These are phyloP conservation scores for Poeciliopsis gracilis DNA, from an alignment of 2,797 vertebrate genomes.

Conservation along the genomic window DNA sequence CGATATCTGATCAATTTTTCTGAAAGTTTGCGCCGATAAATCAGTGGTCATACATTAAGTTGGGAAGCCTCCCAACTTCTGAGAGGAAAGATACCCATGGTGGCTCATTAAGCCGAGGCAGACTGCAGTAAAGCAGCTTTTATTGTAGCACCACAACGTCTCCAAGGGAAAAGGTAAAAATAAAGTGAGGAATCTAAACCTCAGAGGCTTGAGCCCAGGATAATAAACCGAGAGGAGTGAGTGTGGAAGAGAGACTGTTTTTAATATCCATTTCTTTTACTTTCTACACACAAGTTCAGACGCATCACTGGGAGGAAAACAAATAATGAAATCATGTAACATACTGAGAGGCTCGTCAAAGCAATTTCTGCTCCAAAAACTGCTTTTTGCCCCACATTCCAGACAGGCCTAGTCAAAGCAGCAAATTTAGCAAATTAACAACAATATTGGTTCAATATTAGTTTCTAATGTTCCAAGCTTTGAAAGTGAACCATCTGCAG, in stretches of 20 bases:
- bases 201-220: not conserved
- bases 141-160: not conserved
- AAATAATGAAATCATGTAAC: not conserved
- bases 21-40: conserved; percentile 25
- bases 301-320: not conserved
- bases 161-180: conserved; percentile 2
- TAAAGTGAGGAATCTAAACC: conserved; percentile 6
- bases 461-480: not conserved
- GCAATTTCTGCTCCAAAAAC: not conserved
- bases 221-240: not conserved
- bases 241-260: not conserved
- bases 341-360: not conserved
- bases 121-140: conserved; percentile 3
- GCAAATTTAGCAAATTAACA: not conserved
- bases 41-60: not conserved
- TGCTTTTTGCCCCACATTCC: not conserved
- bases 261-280: not conserved
- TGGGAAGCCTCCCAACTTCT: not conserved
- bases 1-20: conserved; percentile 8
- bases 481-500: not conserved
- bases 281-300: not conserved
- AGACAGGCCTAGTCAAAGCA: not conserved
- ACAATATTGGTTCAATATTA: not conserved
- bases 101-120: conserved; percentile 1
- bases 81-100: conserved; percentile 1